A percentile compares a stretch with the other conserved stretches of the same genome.
Evolutionary conservation across 2,113 vertebrate genomes (phyloP).

Genomic region (Potamarius usumacintae): DNA sequence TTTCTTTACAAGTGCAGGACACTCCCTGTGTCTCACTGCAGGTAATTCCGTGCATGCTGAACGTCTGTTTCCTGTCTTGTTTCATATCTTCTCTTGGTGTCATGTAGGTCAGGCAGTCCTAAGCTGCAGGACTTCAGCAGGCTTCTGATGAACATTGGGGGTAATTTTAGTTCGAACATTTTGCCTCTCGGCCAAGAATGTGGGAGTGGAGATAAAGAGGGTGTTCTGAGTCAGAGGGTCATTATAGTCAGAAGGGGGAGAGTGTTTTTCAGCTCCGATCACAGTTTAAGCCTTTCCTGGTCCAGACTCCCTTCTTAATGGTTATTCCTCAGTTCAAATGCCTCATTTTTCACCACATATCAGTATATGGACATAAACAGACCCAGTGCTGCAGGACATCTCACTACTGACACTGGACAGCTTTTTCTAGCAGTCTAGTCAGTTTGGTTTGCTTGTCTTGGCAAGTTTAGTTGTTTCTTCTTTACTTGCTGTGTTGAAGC

Average conservation of each 20-base stretch:
- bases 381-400: background rate
- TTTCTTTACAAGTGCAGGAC: conserved; percentile 90
- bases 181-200: conserved; percentile 44
- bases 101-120: conserved; percentile 30
- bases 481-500: background rate
- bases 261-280: conserved; percentile 1
- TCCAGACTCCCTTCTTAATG: background rate
- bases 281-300: conserved; percentile 18
- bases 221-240: conserved; percentile 45
- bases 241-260: conserved; percentile 27
- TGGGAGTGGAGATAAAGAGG: conserved; percentile 45
- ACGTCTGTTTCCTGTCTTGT: background rate
- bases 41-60: conserved; percentile 67
- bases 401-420: conserved; percentile 11
- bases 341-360: background rate
- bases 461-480: background rate
- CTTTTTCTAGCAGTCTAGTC: background rate
- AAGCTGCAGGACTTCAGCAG: conserved; percentile 29
- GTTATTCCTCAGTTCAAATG: background rate
- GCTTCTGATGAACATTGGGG: conserved; percentile 50
- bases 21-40: conserved; percentile 87
- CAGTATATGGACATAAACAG: conserved; percentile 4
- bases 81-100: conserved; percentile 25
- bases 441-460: conserved; percentile 30
- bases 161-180: conserved; percentile 45